Conservation (phyloP, 2,888 invertebrate genomes). For the Drosophila meridionalis region DNA sequence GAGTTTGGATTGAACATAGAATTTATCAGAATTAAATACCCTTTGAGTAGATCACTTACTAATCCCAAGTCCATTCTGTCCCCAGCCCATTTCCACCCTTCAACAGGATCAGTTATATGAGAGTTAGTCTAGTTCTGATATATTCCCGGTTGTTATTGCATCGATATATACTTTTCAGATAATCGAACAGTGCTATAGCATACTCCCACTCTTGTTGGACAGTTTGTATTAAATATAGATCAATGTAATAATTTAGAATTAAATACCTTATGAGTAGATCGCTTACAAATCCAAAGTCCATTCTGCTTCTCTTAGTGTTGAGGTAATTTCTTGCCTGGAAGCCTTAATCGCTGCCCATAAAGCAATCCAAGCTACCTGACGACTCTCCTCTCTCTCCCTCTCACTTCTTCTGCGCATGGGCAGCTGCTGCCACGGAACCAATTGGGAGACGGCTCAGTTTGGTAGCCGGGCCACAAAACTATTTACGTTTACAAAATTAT, state of each 20-base stretch:
- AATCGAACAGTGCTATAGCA: conserved; percentile 55
- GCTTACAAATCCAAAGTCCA: neutral
- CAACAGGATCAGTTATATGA: conserved; percentile 45
- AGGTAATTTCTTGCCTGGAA: conserved; percentile 14
- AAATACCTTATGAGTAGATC: conserved; percentile 8
- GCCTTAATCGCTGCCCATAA: conserved; percentile 37
- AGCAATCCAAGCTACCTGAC: conserved; percentile 29
- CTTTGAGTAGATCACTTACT: neutral
- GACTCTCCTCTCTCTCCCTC: neutral
- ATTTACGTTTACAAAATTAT: conserved; percentile 51
- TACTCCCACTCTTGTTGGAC: conserved; percentile 50
- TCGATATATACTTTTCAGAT: conserved; percentile 25
- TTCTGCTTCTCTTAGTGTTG: conserved; percentile 3
- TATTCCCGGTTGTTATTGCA: too few relatives aligned
- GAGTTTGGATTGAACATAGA: conserved; percentile 38
- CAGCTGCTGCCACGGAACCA: conserved; percentile 10
- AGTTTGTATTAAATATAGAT: conserved; percentile 37
- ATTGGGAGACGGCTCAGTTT: conserved; percentile 37
- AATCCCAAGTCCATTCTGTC: too few relatives aligned
- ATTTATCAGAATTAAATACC: conserved; percentile 6
- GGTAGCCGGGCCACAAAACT: conserved; percentile 45
- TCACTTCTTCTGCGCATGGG: neutral
- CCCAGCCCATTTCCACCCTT: conserved; percentile 50
- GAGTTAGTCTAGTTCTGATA: conserved; percentile 27
- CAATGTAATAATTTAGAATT: neutral